Conservation (phyloP, 1,140 invertebrate genomes). For the Drosophila novamexicana region DNA sequence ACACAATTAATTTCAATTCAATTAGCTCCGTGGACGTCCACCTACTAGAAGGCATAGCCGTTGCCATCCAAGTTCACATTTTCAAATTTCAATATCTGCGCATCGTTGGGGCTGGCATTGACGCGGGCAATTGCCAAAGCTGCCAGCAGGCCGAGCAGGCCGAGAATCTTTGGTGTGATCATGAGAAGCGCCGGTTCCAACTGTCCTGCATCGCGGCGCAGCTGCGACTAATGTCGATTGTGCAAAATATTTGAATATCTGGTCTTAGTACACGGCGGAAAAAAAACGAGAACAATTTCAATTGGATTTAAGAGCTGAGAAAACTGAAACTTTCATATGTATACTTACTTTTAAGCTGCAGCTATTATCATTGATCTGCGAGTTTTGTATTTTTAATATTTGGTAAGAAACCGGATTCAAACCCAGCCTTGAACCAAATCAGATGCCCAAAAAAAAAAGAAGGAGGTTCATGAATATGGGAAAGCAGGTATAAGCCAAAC, state of each 20-base stretch:
- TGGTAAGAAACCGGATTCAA: too few relatives aligned
- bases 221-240: slow-evolving; percentile 49
- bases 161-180: slow-evolving; percentile 24
- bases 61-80: slow-evolving; percentile 81
- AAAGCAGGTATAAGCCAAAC: too few relatives aligned
- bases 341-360: too few relatives aligned
- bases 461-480: too few relatives aligned
- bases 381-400: too few relatives aligned
- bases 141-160: slow-evolving; percentile 20
- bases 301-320: not conserved
- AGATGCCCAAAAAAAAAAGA: too few relatives aligned
- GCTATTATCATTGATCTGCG: too few relatives aligned
- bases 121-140: not conserved
- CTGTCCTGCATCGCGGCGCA: slow-evolving; percentile 41
- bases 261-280: not conserved
- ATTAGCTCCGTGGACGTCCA: slow-evolving; percentile 20
- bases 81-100: slow-evolving; percentile 85
- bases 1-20: slow-evolving; percentile 3
- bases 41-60: slow-evolving; percentile 85
- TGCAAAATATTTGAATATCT: slow-evolving; percentile 18
- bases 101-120: slow-evolving; percentile 36
- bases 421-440: too few relatives aligned
- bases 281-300: not conserved
- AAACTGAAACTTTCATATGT: too few relatives aligned
- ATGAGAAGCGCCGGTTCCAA: slow-evolving; percentile 33